Evolutionary conservation across 2,113 vertebrate genomes (phyloP).

Genomic region (Gymnarchus niloticus): DNA sequence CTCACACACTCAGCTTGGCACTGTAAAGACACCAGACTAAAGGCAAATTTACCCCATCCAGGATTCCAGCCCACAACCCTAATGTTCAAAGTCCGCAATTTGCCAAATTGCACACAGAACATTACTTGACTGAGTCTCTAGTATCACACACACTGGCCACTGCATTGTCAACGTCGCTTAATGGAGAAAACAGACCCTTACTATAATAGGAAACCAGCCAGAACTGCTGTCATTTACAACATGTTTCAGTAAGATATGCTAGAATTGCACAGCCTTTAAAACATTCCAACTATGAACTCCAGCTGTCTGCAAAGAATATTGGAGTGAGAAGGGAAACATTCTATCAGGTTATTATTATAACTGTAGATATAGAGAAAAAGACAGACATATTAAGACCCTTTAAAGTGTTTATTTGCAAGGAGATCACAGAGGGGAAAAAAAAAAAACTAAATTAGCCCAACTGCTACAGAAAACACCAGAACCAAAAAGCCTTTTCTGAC

Average conservation of each 20-base stretch:
- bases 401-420: no score
- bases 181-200: not conserved
- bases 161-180: not conserved
- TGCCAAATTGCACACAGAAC: not conserved
- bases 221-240: conserved; percentile 17
- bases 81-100: not conserved
- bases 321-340: not conserved
- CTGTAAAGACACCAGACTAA: not conserved
- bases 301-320: conserved; percentile 29
- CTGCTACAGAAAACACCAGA: conserved; percentile 21
- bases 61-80: not conserved
- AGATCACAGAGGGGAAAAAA: conserved; percentile 11
- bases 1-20: not conserved
- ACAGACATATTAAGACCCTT: no score
- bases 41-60: not conserved
- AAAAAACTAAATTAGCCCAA: conserved; percentile 22
- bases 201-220: conserved; percentile 21
- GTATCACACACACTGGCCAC: not conserved
- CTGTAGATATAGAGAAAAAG: not conserved
- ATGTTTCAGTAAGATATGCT: conserved; percentile 28
- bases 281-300: conserved; percentile 37
- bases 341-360: not conserved
- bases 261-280: conserved; percentile 47
- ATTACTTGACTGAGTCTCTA: not conserved
- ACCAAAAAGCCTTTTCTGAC: conserved; percentile 9